phyloP scores from a whole-genome alignment of 1,140 invertebrate species.

The Bombyx mandarina region DNA sequence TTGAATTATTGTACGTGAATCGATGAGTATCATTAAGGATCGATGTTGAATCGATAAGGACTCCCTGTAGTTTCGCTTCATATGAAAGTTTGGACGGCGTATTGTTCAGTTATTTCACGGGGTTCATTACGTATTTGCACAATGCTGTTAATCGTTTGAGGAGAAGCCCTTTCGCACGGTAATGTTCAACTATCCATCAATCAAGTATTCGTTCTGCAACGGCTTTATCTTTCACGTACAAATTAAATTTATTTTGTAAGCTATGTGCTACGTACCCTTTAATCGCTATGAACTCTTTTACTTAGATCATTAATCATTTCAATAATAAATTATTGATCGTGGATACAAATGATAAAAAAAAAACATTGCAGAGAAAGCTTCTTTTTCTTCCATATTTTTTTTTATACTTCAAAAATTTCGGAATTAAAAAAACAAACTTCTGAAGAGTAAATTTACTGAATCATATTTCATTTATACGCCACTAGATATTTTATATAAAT shows the following conservation, averaged over 20 bases:
- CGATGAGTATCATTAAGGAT: constrained; percentile 60
- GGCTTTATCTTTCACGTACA: constrained; percentile 20
- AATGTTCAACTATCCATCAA: constrained; percentile 43
- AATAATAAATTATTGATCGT: constrained; percentile 1
- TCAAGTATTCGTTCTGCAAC: constrained; percentile 55
- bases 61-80: constrained; percentile 29
- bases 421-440: too few relatives aligned
- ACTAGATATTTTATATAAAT: too few relatives aligned
- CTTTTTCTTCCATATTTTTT: too few relatives aligned
- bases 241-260: constrained; percentile 16
- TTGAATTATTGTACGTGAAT: not conserved
- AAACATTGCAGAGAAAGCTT: not conserved
- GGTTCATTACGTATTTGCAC: constrained; percentile 37
- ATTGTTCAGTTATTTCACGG: constrained; percentile 17
- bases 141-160: constrained; percentile 51
- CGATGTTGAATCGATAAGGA: constrained; percentile 29
- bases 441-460: too few relatives aligned
- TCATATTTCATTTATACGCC: too few relatives aligned
- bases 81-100: constrained; percentile 28
- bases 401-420: too few relatives aligned
- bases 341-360: not conserved
- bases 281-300: constrained; percentile 11
- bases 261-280: constrained; percentile 24
- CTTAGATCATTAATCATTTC: constrained; percentile 33
- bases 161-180: constrained; percentile 27